These are phyloP conservation scores for Aythya baeri DNA, from an alignment of 2,113 vertebrate species.

Conservation along the genomic window DNA sequence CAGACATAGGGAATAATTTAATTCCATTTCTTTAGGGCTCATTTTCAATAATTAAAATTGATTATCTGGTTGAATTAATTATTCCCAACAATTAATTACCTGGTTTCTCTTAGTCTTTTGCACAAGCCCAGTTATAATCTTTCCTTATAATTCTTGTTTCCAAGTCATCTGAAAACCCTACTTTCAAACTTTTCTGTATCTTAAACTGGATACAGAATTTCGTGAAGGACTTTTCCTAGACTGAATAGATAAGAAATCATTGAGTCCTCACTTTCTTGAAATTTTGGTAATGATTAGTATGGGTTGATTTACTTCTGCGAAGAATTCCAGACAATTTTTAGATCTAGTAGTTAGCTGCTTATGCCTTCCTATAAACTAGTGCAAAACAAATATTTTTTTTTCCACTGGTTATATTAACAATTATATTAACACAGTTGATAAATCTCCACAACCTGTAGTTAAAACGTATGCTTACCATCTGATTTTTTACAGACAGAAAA, in stretches of 20 bases:
- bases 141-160: not conserved
- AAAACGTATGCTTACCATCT: slow-evolving; percentile 70
- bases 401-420: not conserved
- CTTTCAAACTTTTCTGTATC: not conserved
- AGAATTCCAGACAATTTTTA: not conserved
- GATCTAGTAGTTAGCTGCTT: not conserved
- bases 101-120: not conserved
- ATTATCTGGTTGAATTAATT: not conserved
- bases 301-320: not conserved
- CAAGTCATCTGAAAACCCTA: not conserved
- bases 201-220: not conserved
- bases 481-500: slow-evolving; percentile 88
- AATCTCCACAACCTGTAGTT: not conserved
- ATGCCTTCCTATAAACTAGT: not conserved
- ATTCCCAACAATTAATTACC: not conserved
- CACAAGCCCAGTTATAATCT: not conserved
- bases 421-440: not conserved
- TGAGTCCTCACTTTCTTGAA: not conserved
- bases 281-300: not conserved
- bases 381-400: not conserved
- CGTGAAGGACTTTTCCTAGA: not conserved
- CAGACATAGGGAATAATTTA: not conserved
- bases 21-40: not conserved
- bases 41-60: not conserved
- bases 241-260: not conserved